Percentiles rank a stretch among this genome's conserved stretches.
phyloP scores from a whole-genome alignment of 2,797 vertebrate species.

The Pteropus rufus region DNA sequence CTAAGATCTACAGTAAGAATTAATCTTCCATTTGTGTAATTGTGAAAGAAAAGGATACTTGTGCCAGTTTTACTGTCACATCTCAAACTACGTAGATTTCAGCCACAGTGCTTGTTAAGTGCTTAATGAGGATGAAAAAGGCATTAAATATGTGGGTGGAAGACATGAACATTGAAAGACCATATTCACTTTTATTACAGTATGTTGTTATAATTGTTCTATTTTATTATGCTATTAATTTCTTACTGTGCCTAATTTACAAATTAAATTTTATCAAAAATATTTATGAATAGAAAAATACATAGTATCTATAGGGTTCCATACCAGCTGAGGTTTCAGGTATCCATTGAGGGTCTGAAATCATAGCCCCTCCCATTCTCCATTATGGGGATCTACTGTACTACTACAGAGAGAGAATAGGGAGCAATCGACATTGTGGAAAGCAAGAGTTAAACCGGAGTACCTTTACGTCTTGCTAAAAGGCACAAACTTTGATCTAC shows the following conservation, averaged over 20 bases:
- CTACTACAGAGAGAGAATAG: background rate
- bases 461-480: background rate
- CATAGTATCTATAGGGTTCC: background rate
- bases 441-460: background rate
- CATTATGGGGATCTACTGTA: background rate
- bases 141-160: background rate
- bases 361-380: background rate
- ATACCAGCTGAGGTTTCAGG: background rate
- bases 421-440: background rate
- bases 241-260: background rate
- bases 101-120: background rate
- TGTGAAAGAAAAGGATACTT: background rate
- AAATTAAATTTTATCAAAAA: background rate
- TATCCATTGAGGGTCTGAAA: background rate
- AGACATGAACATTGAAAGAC: background rate
- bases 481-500: background rate
- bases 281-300: background rate
- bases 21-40: background rate
- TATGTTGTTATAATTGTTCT: background rate
- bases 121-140: background rate
- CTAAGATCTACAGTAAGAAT: background rate
- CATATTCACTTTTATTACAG: background rate
- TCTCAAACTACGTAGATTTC: background rate
- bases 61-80: background rate
- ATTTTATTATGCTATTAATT: background rate